A percentile compares a stretch with the other conserved stretches of the same genome.
Evolutionary conservation across 1,140 invertebrate genomes (phyloP).

Genomic region (Stenopsyche tienmushanensis): DNA sequence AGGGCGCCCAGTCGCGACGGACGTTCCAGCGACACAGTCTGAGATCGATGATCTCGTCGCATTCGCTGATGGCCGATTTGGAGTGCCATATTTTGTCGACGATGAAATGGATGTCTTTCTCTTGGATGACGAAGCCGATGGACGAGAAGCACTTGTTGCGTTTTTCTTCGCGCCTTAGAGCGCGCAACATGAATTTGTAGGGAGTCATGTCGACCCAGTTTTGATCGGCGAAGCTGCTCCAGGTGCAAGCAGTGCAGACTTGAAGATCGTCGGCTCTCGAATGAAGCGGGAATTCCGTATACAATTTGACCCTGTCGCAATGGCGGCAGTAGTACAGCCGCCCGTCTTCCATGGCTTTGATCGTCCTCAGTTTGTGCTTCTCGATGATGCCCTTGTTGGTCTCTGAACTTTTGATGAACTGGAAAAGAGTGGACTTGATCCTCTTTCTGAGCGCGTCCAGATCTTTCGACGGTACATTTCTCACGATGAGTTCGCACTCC

Average conservation of each 20-base stretch:
- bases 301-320: conserved; percentile 57
- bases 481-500: conserved; percentile 59
- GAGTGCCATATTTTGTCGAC: conserved; percentile 68
- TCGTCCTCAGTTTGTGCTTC: conserved; percentile 52
- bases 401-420: conserved; percentile 57
- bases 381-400: conserved; percentile 57
- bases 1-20: conserved; percentile 66
- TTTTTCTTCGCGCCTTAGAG: conserved; percentile 61
- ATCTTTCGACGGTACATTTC: conserved; percentile 52
- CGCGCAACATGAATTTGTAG: conserved; percentile 61
- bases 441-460: conserved; percentile 60
- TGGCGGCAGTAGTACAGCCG: conserved; percentile 56
- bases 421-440: conserved; percentile 56
- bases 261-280: conserved; percentile 49
- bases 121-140: conserved; percentile 62
- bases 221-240: conserved; percentile 54
- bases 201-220: conserved; percentile 61
- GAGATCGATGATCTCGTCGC: conserved; percentile 58
- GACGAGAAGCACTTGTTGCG: conserved; percentile 57
- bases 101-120: conserved; percentile 65
- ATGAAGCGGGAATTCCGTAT: conserved; percentile 54
- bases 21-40: conserved; percentile 61
- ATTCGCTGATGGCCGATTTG: conserved; percentile 64
- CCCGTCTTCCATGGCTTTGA: conserved; percentile 53
- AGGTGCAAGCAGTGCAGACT: conserved; percentile 57